A percentile compares a stretch with the other conserved stretches of the same genome.
Conservation (phyloP, 2,797 vertebrate genomes). For the Luscinia luscinia region DNA sequence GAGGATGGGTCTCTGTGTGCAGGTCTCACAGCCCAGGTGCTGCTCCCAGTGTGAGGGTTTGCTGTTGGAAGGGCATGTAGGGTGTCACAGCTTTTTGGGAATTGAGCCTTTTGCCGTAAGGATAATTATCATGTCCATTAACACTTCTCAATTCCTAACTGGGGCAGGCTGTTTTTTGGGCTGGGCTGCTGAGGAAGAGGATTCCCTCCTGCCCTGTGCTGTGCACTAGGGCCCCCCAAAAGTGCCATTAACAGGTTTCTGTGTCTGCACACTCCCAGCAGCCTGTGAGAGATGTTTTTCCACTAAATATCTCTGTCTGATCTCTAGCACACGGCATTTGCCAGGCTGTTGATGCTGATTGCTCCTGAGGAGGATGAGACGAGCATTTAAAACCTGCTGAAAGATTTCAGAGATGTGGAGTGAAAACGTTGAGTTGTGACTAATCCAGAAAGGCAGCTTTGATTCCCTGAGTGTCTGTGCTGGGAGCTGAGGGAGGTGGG, state of each 20-base stretch:
- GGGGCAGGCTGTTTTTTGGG: neutral
- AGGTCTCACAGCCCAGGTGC: neutral
- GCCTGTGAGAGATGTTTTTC: neutral
- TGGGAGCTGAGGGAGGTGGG: neutral
- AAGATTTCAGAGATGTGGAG: neutral
- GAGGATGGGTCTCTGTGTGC: neutral
- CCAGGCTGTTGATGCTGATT: neutral
- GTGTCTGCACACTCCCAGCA: neutral
- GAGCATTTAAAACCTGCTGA: neutral
- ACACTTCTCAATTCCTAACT: neutral
- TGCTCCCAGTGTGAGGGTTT: neutral
- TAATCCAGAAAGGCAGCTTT: neutral
- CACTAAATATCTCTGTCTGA: neutral
- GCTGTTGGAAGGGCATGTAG: neutral
- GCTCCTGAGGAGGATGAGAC: neutral
- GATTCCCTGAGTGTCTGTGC: neutral
- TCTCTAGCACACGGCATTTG: neutral
- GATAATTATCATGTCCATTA: neutral
- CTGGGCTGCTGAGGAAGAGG: neutral
- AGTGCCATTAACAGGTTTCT: neutral
- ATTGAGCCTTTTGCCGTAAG: neutral
- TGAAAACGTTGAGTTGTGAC: neutral
- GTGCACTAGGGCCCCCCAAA: fast-evolving
- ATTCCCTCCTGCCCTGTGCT: neutral
- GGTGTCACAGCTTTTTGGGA: neutral